Percentiles rank a stretch among this genome's conserved stretches.
These are phyloP conservation scores for Bombus fervidus DNA, from an alignment of 1,140 invertebrate species.

Conservation along the genomic window DNA sequence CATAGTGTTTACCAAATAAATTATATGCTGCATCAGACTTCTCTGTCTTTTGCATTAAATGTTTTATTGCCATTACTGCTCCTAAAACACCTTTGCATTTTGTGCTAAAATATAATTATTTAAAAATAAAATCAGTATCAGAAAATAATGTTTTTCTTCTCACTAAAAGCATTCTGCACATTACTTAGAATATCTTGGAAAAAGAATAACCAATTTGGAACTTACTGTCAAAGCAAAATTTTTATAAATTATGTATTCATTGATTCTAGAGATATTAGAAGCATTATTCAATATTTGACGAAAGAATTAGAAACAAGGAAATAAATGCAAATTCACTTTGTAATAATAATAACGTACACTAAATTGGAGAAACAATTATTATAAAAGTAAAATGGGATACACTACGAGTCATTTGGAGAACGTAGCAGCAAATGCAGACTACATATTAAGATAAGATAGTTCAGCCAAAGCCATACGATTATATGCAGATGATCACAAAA, in stretches of 20 bases:
- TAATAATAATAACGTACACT: neutral
- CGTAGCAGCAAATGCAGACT: too few relatives aligned
- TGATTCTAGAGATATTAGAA: neutral
- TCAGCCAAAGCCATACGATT: too few relatives aligned
- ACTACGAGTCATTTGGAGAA: too few relatives aligned
- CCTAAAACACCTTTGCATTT: constrained; percentile 81
- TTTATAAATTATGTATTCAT: neutral
- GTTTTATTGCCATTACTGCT: constrained; percentile 82
- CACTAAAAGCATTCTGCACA: constrained; percentile 5
- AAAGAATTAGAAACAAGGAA: neutral
- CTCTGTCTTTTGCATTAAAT: constrained; percentile 74
- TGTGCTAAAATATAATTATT: constrained; percentile 67
- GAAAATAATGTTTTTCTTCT: constrained; percentile 19
- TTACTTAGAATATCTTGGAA: neutral
- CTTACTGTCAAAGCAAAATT: neutral
- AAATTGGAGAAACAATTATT: neutral
- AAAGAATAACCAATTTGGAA: neutral
- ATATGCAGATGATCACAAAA: too few relatives aligned
- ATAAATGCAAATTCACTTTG: neutral
- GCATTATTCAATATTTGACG: neutral
- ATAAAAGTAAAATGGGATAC: neutral
- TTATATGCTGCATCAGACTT: constrained; percentile 68
- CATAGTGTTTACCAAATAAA: constrained; percentile 70
- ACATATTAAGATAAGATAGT: too few relatives aligned
- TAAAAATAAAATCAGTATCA: constrained; percentile 27